phyloP scores from a whole-genome alignment of 1,140 invertebrate species.

The Rhagoletis pomonella region DNA sequence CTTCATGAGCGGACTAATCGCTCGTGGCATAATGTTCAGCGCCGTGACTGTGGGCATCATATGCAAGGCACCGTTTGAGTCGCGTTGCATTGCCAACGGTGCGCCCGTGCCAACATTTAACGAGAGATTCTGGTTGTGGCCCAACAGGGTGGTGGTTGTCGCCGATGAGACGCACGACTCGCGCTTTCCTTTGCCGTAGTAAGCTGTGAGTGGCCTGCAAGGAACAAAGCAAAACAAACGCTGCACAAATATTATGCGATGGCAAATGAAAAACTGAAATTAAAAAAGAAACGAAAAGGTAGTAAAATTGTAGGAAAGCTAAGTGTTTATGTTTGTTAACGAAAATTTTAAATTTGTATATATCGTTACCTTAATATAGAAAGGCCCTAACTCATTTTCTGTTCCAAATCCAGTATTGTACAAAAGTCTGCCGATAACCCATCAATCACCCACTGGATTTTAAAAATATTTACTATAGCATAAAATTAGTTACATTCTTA shows the following conservation, averaged over 20 bases:
- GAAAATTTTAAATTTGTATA: no score
- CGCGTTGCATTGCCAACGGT: conserved; percentile 64
- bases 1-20: conserved; percentile 73
- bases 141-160: conserved; percentile 72
- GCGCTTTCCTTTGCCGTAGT: conserved; percentile 71
- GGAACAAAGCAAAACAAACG: conserved; percentile 48
- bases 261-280: conserved; percentile 50
- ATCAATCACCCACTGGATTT: no score
- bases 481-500: no score
- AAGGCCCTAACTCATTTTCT: no score
- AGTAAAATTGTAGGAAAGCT: conserved; percentile 33
- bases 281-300: conserved; percentile 6
- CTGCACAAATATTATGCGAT: conserved; percentile 48
- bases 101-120: conserved; percentile 55
- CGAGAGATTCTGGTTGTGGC: conserved; percentile 64
- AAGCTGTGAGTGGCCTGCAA: conserved; percentile 69
- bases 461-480: no score
- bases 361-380: no score
- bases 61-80: conserved; percentile 72
- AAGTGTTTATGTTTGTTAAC: neutral
- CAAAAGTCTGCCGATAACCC: no score
- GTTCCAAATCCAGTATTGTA: no score
- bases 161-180: conserved; percentile 72
- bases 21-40: conserved; percentile 65
- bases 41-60: conserved; percentile 62